A percentile compares a stretch with the other conserved stretches of the same genome.
Conservation (phyloP, 1,140 invertebrate genomes). For the Pemphigus obesinymphae region DNA sequence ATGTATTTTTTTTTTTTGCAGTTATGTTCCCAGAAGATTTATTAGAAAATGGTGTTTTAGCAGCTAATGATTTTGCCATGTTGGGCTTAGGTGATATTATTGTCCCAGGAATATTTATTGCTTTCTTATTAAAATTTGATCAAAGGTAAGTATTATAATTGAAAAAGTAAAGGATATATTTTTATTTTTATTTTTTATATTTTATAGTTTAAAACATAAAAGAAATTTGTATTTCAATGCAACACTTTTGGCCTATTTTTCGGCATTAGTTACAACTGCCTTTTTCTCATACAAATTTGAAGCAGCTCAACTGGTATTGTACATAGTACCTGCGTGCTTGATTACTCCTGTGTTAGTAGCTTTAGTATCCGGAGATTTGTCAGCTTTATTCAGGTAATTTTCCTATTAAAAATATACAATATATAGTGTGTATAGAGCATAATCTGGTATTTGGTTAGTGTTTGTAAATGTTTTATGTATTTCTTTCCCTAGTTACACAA, state of each 20-base stretch:
- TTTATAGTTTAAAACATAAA: slow-evolving; percentile 74
- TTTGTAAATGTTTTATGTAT: too few species aligned
- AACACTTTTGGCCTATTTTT: slow-evolving; percentile 90
- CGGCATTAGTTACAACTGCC: slow-evolving; percentile 90
- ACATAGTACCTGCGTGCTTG: too few species aligned
- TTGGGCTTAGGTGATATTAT: slow-evolving; percentile 98
- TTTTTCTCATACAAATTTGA: slow-evolving; percentile 98
- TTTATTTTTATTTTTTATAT: slow-evolving; percentile 9
- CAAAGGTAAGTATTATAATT: slow-evolving; percentile 55
- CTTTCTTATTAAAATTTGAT: slow-evolving; percentile 92
- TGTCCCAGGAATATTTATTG: slow-evolving; percentile 98
- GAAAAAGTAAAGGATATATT: background rate
- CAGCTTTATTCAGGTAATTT: slow-evolving; percentile 80
- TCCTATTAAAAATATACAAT: background rate
- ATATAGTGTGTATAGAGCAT: too few species aligned
- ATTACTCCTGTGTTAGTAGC: slow-evolving; percentile 88
- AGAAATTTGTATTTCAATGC: slow-evolving; percentile 88
- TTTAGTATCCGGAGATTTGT: slow-evolving; percentile 84
- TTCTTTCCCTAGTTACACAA: too few species aligned
- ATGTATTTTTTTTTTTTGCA: too few species aligned
- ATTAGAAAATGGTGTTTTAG: slow-evolving; percentile 77
- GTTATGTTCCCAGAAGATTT: slow-evolving; percentile 98
- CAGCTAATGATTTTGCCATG: slow-evolving; percentile 96
- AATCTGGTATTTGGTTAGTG: too few species aligned
- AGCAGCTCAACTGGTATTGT: slow-evolving; percentile 98